Base-by-base conservation (phyloP, 2,113 vertebrate species). In the Oenanthe melanoleuca region DNA sequence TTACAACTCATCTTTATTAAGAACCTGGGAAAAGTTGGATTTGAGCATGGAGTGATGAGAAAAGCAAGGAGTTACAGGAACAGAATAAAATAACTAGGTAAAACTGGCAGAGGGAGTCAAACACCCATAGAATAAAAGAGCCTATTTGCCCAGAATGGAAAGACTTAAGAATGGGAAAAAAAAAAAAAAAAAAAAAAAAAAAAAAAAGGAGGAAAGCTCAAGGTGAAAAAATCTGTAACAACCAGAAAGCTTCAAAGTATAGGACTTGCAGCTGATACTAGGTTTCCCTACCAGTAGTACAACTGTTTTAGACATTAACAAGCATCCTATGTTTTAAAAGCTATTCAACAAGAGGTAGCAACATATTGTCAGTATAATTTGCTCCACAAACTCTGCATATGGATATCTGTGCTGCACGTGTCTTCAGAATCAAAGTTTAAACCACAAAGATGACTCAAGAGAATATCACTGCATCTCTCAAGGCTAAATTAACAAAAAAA, bases 391-490 rank as follows among this genome's bases (percentile, higher is more conserved):
- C 10, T 16, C 16, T 47, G 33, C 6, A 34, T 40, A 12, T 45
- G 12, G 11, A 91, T 40, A 1, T 38, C 26, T 42, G 5, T 67
- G 20, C 21, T 60, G 11, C 49, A 80, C 24, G 25, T 16, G 12
- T 38, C 72, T 31, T 11, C 47, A 82, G 29, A 21, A 29, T 67
- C 6, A 2, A 67, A 72, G 24, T n/a, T 44, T 47, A 64, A 80
- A 56, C 16, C 11, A 24, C 0, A 0, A 55, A 18, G 24, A 42
- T 34, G 14, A 72, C 29, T 47, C 29, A 75, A 10, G 6, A 1
- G 11, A 73, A 21, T 45, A 45, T 29, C 4, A 44, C 11, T 34
- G 56, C 3, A 3, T 28, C 14, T 80, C 44, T 33, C 12, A 64
- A 47, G 8, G 7, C 47, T 19, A 75, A 71, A 79, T 23, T 26